Evolutionary conservation across 2,113 vertebrate genomes (phyloP), one percentile per base, ranked within the genome.

Genomic region (Vimba vimba): DNA sequence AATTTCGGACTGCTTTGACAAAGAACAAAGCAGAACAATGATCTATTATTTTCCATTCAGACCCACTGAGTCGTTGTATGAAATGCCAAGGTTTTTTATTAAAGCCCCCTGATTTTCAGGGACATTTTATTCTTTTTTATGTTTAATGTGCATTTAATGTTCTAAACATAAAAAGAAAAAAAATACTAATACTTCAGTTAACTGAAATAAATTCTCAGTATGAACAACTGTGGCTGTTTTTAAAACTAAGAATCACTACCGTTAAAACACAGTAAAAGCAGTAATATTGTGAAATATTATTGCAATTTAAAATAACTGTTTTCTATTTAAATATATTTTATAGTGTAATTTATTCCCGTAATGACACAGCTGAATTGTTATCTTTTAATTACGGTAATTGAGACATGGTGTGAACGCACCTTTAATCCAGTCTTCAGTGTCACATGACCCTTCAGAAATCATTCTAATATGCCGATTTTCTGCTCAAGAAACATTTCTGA

Each of bases 21-120:
- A 47, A 80, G 8, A 47, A 59, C 21, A 76, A 76, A 76, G 68
- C 57, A 76, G 43, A 83, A 74, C 71, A 47, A 23, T 17, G 71
- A 74, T 25, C 71, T 74, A 74, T 74, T 74, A 27, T 74, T 47
- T 47, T 74, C 71, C 1, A 0, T 74, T 47, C 2, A 43, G 9
- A 45, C 69, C 23, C 11, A 12, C 50, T 19, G 27, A 68, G 62
- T 33, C 69, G 43, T 47, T 71, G 19, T 23, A 19, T 71, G 33
- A 23, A 21, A 43, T 43, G 11, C 4, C 13, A 57, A 71, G 15
- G 39, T 47, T 7, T 45, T 45, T 47, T 4, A 43, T 47, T 17
- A 8, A 25, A n/a, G 12, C 11, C 12, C 43, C 43, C n/a, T 74
- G 33, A 36, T 71, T 39, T 71, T 21, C 19, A 47, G 12, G 39